These are phyloP conservation scores for Dicerorhinus sumatrensis DNA, from an alignment of 2,113 vertebrate species.

Conservation along the genomic window DNA sequence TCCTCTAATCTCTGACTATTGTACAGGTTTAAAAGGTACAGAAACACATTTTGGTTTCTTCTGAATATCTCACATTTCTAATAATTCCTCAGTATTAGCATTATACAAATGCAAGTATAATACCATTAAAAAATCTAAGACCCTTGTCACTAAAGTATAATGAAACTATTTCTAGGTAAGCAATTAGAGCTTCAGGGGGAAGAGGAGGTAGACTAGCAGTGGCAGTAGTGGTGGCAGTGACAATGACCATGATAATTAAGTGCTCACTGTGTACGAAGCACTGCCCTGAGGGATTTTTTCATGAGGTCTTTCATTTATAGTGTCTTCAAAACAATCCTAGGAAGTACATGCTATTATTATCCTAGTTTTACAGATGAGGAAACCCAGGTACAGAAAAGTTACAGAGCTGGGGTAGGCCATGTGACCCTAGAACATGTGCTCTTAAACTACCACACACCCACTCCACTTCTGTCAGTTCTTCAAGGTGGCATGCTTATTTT, in stretches of 20 bases:
- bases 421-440: neutral
- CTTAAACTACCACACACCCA: neutral
- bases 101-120: neutral
- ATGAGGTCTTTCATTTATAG: neutral
- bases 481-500: neutral
- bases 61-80: neutral
- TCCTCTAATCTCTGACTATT: neutral
- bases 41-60: conserved; percentile 9
- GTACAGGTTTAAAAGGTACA: neutral
- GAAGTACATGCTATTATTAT: neutral
- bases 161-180: neutral
- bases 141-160: neutral
- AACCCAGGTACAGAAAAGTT: neutral
- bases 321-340: neutral
- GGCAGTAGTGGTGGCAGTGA: neutral
- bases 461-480: neutral
- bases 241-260: neutral
- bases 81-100: neutral
- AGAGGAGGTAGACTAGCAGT: neutral
- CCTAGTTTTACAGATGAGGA: neutral
- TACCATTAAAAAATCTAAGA: neutral
- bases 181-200: too few species aligned
- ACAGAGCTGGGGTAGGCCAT: neutral
- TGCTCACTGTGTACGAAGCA: neutral
- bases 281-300: neutral